phyloP scores from a whole-genome alignment of 1,140 invertebrate species.

The Trypoxylus dichotomus region DNA sequence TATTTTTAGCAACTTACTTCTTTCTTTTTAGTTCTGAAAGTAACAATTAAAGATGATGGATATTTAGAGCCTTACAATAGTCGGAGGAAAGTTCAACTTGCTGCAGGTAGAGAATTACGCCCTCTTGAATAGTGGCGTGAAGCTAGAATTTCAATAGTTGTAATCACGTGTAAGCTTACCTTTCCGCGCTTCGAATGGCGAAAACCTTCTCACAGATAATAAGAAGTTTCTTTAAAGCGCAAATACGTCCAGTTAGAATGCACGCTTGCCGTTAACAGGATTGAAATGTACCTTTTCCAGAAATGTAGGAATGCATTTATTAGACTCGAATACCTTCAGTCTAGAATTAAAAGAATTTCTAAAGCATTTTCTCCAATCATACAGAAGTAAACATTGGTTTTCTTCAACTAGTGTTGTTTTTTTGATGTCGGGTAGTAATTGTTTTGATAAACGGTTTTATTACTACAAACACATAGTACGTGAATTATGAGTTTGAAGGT shows the following conservation, averaged over 20 bases:
- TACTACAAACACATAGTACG: too few relatives aligned
- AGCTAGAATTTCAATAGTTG: not conserved
- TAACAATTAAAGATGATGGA: not conserved
- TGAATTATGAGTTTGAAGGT: too few relatives aligned
- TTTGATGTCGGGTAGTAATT: too few relatives aligned
- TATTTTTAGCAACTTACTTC: too few relatives aligned
- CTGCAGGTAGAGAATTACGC: not conserved
- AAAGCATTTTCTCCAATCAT: too few relatives aligned
- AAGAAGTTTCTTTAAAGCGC: not conserved
- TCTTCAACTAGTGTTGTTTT: too few relatives aligned
- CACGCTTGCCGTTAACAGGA: not conserved
- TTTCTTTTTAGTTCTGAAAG: too few relatives aligned
- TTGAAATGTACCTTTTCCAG: not conserved
- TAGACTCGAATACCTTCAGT: not conserved
- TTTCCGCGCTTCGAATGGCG: not conserved
- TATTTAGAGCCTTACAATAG: not conserved
- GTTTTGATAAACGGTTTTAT: too few relatives aligned
- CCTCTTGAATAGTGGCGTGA: not conserved
- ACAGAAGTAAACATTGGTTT: too few relatives aligned
- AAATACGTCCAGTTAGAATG: not conserved
- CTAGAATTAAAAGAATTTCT: not conserved
- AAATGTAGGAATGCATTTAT: not conserved
- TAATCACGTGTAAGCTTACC: not conserved
- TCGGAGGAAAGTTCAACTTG: not conserved
- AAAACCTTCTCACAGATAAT: not conserved